These are phyloP conservation scores for Phalacrocorax aristotelis DNA, from an alignment of 2,113 vertebrate genomes.

Conservation along the genomic window DNA sequence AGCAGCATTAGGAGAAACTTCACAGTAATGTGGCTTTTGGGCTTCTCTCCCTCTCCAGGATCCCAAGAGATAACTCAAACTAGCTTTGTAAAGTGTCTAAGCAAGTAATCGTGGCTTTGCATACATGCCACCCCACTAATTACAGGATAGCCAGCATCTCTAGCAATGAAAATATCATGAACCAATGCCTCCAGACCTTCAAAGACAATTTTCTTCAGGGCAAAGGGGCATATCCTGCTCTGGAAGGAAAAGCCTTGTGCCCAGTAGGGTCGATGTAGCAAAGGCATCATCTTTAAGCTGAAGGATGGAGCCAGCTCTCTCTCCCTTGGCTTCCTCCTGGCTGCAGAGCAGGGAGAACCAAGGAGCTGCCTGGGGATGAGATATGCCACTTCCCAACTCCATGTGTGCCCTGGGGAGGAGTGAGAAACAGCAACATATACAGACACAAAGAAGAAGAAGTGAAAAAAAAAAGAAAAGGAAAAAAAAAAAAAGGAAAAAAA, in stretches of 20 bases:
- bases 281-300: neutral
- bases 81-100: neutral
- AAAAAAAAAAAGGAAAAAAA: neutral
- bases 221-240: neutral
- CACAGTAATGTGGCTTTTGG: neutral
- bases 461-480: rapidly evolving
- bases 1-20: neutral
- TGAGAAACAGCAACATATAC: neutral
- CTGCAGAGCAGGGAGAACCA: neutral
- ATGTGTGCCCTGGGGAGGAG: neutral
- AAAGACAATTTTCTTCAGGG: rapidly evolving
- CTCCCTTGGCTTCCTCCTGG: neutral
- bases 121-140: neutral
- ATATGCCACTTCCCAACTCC: neutral
- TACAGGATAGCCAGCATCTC: neutral
- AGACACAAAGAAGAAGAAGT: neutral
- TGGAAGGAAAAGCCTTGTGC: neutral
- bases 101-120: neutral
- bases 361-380: neutral
- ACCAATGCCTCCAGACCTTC: neutral
- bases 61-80: neutral
- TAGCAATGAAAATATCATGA: neutral
- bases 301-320: neutral
- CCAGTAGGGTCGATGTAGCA: rapidly evolving
- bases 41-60: neutral